phyloP scores from a whole-genome alignment of 2,888 invertebrate species.

The Aquatica leii region DNA sequence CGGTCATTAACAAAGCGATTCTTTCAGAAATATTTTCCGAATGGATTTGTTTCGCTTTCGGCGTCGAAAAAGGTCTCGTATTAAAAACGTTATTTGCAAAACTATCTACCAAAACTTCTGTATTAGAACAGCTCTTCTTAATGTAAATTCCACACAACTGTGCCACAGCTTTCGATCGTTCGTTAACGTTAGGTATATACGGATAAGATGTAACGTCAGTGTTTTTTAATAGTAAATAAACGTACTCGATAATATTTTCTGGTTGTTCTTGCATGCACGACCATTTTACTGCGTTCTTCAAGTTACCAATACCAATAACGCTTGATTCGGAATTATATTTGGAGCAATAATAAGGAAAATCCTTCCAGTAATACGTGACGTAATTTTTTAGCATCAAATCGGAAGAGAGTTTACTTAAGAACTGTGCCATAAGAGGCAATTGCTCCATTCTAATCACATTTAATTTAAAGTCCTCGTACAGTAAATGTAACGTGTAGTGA shows the following conservation, averaged over 20 bases:
- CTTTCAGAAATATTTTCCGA: conserved; percentile 56
- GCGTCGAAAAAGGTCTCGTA: conserved; percentile 50
- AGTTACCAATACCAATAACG: conserved; percentile 64
- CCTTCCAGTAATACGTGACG: conserved; percentile 83
- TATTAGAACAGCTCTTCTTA: conserved; percentile 33
- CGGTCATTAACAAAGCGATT: conserved; percentile 65
- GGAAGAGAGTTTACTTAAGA: conserved; percentile 78
- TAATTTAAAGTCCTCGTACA: conserved; percentile 91
- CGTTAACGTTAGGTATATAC: conserved; percentile 77
- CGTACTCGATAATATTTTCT: conserved; percentile 75
- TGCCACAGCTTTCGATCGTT: conserved; percentile 75
- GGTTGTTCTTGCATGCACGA: conserved; percentile 69
- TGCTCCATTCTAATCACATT: conserved; percentile 75
- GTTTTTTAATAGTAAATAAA: conserved; percentile 68
- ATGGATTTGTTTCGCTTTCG: conserved; percentile 39
- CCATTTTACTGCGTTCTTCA: conserved; percentile 69
- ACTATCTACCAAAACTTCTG: conserved; percentile 43
- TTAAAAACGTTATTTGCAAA: conserved; percentile 48
- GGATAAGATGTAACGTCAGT: conserved; percentile 70
- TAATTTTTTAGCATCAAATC: conserved; percentile 79
- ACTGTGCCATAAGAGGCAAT: conserved; percentile 71
- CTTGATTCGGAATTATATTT: conserved; percentile 49
- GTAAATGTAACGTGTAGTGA: conserved; percentile 82
- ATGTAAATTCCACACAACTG: conserved; percentile 49
- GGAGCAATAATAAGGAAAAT: conserved; percentile 74